Conservation (phyloP, 2,113 vertebrate species). For the Thermophis baileyi region DNA sequence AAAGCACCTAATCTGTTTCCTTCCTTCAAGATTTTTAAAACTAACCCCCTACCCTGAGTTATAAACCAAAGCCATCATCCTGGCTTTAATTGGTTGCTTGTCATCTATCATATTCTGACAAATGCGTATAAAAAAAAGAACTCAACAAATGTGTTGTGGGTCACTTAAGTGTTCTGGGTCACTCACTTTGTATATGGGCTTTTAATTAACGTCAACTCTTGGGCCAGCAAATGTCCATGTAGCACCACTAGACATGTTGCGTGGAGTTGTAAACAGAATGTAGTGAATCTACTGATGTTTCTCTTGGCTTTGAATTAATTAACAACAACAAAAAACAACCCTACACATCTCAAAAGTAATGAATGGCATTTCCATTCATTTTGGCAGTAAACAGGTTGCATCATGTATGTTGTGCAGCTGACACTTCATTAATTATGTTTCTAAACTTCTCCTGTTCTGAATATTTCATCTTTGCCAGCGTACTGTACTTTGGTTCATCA, state of each 20-base stretch:
- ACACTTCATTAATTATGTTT: not conserved
- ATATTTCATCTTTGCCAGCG: not conserved
- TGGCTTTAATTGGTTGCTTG: constrained; percentile 45
- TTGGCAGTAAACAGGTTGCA: not conserved
- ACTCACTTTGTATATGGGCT: constrained; percentile 52
- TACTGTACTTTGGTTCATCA: not conserved
- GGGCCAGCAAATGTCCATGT: constrained; percentile 35
- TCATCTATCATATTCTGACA: constrained; percentile 49
- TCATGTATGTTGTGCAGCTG: not conserved
- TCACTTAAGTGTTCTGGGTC: constrained; percentile 46
- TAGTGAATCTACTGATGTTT: constrained; percentile 22
- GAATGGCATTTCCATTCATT: not conserved
- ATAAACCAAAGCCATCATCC: constrained; percentile 51
- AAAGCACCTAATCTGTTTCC: constrained; percentile 42
- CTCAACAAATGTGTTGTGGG: constrained; percentile 24
- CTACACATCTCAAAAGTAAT: not conserved
- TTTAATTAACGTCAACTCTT: constrained; percentile 40
- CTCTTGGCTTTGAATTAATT: not conserved
- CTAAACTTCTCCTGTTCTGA: not conserved
- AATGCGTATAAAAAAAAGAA: constrained; percentile 31
- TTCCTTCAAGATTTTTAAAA: constrained; percentile 49
- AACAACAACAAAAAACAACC: not conserved
- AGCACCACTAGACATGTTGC: constrained; percentile 32
- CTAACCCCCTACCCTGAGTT: constrained; percentile 30
- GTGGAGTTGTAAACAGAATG: constrained; percentile 24